These are phyloP conservation scores for Micromesistius poutassou DNA, from an alignment of 2,797 vertebrate genomes.

Conservation along the genomic window DNA sequence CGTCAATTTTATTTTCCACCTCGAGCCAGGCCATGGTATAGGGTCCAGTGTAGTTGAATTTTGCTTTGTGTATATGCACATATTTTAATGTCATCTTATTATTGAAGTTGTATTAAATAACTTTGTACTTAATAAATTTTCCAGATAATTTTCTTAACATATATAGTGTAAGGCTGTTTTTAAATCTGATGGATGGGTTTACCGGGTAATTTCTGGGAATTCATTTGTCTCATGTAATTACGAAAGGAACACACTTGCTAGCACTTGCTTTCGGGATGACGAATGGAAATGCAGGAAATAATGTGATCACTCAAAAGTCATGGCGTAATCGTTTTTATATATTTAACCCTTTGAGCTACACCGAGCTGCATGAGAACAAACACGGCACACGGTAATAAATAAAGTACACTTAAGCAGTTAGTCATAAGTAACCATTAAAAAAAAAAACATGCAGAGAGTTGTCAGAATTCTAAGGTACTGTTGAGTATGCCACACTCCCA, in stretches of 20 bases:
- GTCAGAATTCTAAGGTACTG: conserved; percentile 11
- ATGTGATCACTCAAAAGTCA: conserved; percentile 3
- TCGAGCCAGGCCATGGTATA: background rate
- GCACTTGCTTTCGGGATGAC: background rate
- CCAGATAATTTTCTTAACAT: background rate
- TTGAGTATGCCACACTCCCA: conserved; percentile 12
- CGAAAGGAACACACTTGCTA: no score
- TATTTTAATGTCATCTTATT: background rate
- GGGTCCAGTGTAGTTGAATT: background rate
- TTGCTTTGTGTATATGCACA: background rate
- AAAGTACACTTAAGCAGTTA: conserved; percentile 32
- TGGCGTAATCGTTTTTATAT: conserved; percentile 6
- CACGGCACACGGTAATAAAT: conserved; percentile 57
- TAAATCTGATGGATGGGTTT: background rate
- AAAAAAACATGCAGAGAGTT: conserved; percentile 26
- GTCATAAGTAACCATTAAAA: conserved; percentile 34
- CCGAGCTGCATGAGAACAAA: conserved; percentile 19
- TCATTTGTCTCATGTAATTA: background rate
- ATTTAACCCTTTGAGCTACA: background rate
- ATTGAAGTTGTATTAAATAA: background rate
- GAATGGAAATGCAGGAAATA: background rate
- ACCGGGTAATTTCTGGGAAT: background rate
- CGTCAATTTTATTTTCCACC: background rate
- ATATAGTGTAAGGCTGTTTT: background rate
- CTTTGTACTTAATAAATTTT: background rate